Base-by-base conservation (phyloP, 64 coral and sea anemone species). In the Platygyra sinensis region DNA sequence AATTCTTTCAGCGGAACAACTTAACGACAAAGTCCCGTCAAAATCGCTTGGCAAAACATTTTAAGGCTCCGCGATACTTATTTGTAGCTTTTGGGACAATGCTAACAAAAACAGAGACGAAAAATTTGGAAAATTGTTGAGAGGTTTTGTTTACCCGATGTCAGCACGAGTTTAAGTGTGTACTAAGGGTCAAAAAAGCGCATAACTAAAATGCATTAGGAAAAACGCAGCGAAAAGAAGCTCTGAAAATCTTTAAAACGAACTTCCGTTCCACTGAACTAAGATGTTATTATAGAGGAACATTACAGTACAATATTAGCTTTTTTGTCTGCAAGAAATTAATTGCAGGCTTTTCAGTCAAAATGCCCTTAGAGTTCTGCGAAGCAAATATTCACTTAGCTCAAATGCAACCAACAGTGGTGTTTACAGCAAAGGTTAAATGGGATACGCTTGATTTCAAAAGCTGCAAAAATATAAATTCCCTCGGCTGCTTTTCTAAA, bases 121-220 rank as follows among this genome's bases (percentile, higher is more conserved):
- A 25, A 25, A 72, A 29, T 85, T n/a, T 50, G 19, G 22, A 52
- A 39, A 29, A 38, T 15, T 5, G 8, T 5, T 29, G 15, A 27
- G 13, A 3, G 31, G 32, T 72, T 71, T 63, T 67, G 80, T 83
- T 83, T 83, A 33, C 80, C 28, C 5, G 36, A 50, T 85, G 63
- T 85, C 81, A 85, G 39, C 81, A 85, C 81, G 19, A 85, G 19
- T 72, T 33, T 28, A 55, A 51, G 33, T 31, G 81, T 85, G 2
- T 71, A 5, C 38, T 42, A 7, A 55, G 30, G 30, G 54, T 33
- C 18, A 39, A 38, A 80, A n/a, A 36, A 28, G 16, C 29, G 28
- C 14, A 22, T 82, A 27, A 24, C 25, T 69, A 69, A 69, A 69
- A 69, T 69, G 22, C 65, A 69, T 69, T 24, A n/a, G n/a, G n/a